Conservation (phyloP, 2,113 vertebrate species). For the Clarias macrocephalus region DNA sequence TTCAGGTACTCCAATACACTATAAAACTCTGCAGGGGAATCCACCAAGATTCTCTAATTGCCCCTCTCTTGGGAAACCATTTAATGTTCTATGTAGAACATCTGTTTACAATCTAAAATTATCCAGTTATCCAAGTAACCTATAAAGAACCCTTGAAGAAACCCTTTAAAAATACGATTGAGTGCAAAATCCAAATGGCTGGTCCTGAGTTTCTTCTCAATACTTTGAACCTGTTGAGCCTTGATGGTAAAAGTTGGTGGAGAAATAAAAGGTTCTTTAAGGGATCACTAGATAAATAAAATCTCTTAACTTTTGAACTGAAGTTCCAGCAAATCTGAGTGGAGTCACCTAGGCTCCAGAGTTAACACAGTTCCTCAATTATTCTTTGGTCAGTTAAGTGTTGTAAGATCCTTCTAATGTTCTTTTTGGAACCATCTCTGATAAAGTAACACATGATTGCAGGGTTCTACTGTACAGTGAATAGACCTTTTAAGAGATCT, state of each 20-base stretch:
- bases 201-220: background rate
- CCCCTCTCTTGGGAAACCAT: background rate
- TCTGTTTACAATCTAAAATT: background rate
- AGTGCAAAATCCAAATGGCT: background rate
- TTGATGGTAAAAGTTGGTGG: background rate
- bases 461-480: too few relatives aligned
- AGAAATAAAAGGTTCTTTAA: background rate
- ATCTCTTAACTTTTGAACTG: background rate
- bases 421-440: too few relatives aligned
- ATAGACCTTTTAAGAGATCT: too few relatives aligned
- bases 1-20: background rate
- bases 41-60: too few relatives aligned
- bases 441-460: too few relatives aligned
- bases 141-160: background rate
- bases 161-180: background rate
- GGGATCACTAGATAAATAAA: background rate
- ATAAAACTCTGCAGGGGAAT: too few relatives aligned
- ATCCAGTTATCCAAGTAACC: background rate
- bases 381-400: too few relatives aligned
- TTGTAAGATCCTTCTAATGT: too few relatives aligned
- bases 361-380: background rate
- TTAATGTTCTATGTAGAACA: background rate
- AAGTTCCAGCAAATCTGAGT: background rate
- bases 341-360: background rate
- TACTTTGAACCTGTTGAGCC: background rate